A percentile compares a stretch with the other conserved stretches of the same genome.
Evolutionary conservation across 2,888 invertebrate species (phyloP).

Genomic region (Cenopis cana): DNA sequence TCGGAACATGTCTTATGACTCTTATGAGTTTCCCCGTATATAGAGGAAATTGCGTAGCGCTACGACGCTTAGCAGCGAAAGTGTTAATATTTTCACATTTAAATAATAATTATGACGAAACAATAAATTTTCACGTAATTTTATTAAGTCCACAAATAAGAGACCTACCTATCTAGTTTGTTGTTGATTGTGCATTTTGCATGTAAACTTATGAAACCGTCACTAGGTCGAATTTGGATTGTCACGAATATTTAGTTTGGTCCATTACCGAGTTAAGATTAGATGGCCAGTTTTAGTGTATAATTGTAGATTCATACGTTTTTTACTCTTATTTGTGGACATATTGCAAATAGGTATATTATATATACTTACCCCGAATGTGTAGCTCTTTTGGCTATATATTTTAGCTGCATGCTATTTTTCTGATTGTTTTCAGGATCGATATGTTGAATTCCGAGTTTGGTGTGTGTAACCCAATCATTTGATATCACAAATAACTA

Average conservation of each 20-base stretch:
- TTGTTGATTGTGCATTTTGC: not conserved
- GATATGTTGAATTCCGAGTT: not conserved
- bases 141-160: not conserved
- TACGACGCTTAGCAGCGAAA: too few relatives aligned
- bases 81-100: too few relatives aligned
- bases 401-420: not conserved
- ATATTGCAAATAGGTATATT: conserved; percentile 8
- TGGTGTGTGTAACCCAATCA: conserved; percentile 22
- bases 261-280: not conserved
- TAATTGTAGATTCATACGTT: not conserved
- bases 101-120: too few relatives aligned
- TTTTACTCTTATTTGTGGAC: conserved; percentile 5
- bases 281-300: not conserved
- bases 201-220: too few relatives aligned
- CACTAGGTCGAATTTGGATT: too few relatives aligned
- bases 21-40: too few relatives aligned
- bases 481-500: not conserved
- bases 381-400: not conserved
- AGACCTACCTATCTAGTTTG: not conserved
- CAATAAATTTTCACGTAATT: too few relatives aligned
- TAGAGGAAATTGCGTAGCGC: too few relatives aligned
- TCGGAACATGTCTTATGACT: too few relatives aligned
- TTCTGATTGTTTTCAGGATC: not conserved
- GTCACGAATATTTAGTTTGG: not conserved
- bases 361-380: conserved; percentile 9